Percentiles rank a stretch among this genome's conserved stretches.
Evolutionary conservation across 1,140 invertebrate genomes (phyloP).

Genomic region (Heliconius hewitsoni): DNA sequence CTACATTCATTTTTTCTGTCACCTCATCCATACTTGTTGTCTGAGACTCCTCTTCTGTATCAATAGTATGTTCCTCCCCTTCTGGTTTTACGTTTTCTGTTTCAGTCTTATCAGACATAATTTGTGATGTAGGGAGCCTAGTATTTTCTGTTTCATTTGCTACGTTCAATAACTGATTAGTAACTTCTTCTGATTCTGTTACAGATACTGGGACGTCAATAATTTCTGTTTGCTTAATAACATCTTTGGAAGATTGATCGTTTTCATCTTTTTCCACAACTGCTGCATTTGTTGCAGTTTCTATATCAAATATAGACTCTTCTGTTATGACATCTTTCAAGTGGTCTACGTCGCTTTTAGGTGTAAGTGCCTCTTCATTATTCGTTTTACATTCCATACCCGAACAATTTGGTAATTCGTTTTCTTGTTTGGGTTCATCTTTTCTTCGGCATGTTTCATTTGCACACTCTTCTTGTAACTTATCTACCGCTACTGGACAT

Average conservation of each 20-base stretch:
- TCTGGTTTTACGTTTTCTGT: background rate
- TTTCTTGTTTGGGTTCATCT: slow-evolving; percentile 47
- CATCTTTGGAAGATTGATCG: background rate
- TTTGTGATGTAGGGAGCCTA: background rate
- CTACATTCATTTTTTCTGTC: slow-evolving; percentile 17
- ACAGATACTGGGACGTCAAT: background rate
- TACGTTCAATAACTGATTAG: slow-evolving; percentile 25
- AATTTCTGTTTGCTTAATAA: background rate
- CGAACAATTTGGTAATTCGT: slow-evolving; percentile 44
- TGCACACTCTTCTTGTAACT: slow-evolving; percentile 48
- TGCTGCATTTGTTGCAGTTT: slow-evolving; percentile 4
- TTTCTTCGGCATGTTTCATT: slow-evolving; percentile 60
- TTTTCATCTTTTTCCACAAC: slow-evolving; percentile 5
- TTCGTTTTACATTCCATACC: slow-evolving; percentile 16
- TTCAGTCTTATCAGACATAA: background rate
- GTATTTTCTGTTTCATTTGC: background rate
- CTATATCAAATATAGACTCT: background rate
- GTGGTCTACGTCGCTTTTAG: background rate
- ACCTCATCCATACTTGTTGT: background rate
- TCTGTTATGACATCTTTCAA: background rate
- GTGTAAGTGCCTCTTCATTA: background rate
- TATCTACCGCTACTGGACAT: slow-evolving; percentile 38
- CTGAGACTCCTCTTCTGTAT: background rate
- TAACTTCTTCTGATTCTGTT: slow-evolving; percentile 33
- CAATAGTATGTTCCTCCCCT: background rate